Conservation (phyloP, 2,888 invertebrate genomes). For the Eustalomyia histrio region DNA sequence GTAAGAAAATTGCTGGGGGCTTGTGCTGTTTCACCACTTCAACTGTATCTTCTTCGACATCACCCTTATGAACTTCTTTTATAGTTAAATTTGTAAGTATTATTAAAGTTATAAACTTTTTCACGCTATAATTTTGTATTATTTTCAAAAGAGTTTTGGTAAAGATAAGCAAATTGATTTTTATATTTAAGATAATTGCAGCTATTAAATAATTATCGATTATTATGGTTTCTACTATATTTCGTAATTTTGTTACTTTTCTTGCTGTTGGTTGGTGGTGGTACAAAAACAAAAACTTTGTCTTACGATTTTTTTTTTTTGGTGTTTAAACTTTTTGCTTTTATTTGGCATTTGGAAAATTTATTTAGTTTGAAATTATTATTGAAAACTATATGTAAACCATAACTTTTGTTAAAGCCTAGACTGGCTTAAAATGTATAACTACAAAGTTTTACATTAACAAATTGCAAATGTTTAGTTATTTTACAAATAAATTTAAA, state of each 20-base stretch:
- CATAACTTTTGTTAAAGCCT: not conserved
- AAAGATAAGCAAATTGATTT: slow-evolving; percentile 22
- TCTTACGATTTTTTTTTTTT: not conserved
- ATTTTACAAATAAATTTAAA: not conserved
- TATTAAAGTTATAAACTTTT: slow-evolving; percentile 8
- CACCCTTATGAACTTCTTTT: too few species aligned
- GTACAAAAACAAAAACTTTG: not conserved
- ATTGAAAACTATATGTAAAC: not conserved
- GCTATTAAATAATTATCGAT: slow-evolving; percentile 38
- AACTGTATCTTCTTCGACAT: too few species aligned
- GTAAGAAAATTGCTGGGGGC: too few species aligned
- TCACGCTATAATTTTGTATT: not conserved
- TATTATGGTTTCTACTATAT: slow-evolving; percentile 22
- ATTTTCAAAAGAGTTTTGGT: not conserved
- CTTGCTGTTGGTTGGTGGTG: not conserved
- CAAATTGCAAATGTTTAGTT: not conserved
- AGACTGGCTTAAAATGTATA: not conserved
- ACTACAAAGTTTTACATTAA: not conserved
- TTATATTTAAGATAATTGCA: slow-evolving; percentile 25
- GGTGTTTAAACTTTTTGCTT: not conserved
- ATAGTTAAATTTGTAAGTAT: slow-evolving; percentile 2
- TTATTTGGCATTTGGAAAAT: not conserved
- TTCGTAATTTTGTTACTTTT: not conserved
- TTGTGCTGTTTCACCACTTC: too few species aligned
- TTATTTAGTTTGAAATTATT: not conserved